Percentiles rank a stretch among this genome's conserved stretches.
phyloP scores from a whole-genome alignment of 2,888 invertebrate genomes.

The Branchellion lobata region DNA sequence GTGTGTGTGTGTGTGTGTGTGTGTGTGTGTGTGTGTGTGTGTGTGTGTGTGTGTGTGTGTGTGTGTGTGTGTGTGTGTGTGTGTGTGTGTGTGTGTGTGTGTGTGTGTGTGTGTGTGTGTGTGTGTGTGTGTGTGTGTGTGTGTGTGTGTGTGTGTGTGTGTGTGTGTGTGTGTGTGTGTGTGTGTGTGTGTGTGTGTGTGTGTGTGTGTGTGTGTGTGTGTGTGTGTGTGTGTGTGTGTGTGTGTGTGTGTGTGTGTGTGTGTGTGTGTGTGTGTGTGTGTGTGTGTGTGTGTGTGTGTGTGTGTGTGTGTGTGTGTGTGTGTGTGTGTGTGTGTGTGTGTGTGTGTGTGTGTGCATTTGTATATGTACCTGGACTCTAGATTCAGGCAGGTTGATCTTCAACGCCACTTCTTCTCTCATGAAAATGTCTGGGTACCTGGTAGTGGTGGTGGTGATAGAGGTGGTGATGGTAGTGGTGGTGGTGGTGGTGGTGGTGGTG shows the following conservation, averaged over 20 bases:
- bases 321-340: conserved; percentile 20
- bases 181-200: conserved; percentile 36
- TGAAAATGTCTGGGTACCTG: conserved; percentile 95
- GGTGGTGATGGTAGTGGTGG: background rate
- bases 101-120: background rate
- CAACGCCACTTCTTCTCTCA: conserved; percentile 95
- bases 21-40: conserved; percentile 38
- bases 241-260: conserved; percentile 41
- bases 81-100: conserved; percentile 9
- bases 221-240: conserved; percentile 41
- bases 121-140: background rate
- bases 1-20: conserved; percentile 33
- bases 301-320: conserved; percentile 15
- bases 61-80: background rate
- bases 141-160: conserved; percentile 26
- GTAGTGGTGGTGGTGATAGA: background rate
- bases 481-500: background rate
- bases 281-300: conserved; percentile 41
- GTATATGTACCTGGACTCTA: conserved; percentile 83
- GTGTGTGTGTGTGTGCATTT: conserved; percentile 19
- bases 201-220: conserved; percentile 37
- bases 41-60: background rate
- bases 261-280: conserved; percentile 40
- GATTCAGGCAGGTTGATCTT: conserved; percentile 97
- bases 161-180: conserved; percentile 39